phyloP scores from a whole-genome alignment of 1,140 invertebrate species.

The Tachypleus tridentatus region DNA sequence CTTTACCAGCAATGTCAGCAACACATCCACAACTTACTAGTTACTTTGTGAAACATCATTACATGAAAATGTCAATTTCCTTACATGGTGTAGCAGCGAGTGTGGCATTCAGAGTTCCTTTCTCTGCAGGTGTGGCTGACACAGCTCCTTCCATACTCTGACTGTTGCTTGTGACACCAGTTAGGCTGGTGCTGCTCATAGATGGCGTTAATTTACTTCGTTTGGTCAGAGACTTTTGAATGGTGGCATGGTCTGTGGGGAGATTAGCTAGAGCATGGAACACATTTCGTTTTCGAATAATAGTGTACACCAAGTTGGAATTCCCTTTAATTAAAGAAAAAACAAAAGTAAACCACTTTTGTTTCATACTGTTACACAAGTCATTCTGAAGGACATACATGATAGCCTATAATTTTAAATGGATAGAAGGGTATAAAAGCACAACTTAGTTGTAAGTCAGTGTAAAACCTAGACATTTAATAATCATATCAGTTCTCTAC shows the following conservation, averaged over 20 bases:
- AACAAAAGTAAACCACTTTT: background rate
- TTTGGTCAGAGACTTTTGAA: conserved; percentile 66
- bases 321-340: conserved; percentile 50
- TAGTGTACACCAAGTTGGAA: conserved; percentile 96
- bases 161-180: conserved; percentile 4
- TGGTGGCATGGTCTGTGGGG: conserved; percentile 78
- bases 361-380: no score
- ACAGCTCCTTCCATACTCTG: conserved; percentile 64
- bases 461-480: no score
- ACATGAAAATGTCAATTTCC: background rate
- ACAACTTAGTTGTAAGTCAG: no score
- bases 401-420: no score
- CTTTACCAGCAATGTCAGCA: no score
- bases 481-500: no score
- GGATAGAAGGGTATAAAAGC: no score
- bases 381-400: background rate
- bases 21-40: no score
- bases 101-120: conserved; percentile 77
- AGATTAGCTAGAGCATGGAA: conserved; percentile 95
- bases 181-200: conserved; percentile 13
- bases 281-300: conserved; percentile 93
- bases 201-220: conserved; percentile 36
- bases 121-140: conserved; percentile 76
- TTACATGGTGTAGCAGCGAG: conserved; percentile 71
- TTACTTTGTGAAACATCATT: no score